phyloP scores from a whole-genome alignment of 2,888 invertebrate genomes.

The Apodemia hepburni region DNA sequence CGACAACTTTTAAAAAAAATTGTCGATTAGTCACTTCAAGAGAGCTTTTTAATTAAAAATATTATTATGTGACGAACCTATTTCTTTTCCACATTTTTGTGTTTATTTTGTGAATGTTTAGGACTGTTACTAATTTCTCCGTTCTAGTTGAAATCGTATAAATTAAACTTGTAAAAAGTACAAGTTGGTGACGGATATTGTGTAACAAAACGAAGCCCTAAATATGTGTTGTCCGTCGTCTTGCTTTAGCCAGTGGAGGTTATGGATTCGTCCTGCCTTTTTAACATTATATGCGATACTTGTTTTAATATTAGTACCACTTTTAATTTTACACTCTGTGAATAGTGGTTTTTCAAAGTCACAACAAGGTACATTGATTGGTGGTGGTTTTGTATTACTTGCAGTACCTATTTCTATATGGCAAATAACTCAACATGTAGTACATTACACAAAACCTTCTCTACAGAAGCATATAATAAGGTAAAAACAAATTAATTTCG shows the following conservation, averaged over 20 bases:
- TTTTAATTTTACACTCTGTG: constrained; percentile 89
- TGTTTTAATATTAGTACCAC: constrained; percentile 91
- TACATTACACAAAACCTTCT: constrained; percentile 94
- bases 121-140: neutral
- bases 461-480: constrained; percentile 97
- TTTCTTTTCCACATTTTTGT: neutral
- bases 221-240: constrained; percentile 56
- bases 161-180: neutral
- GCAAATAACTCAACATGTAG: constrained; percentile 96
- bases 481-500: constrained; percentile 51
- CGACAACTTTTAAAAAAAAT: no score
- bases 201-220: constrained; percentile 43
- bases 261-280: constrained; percentile 94
- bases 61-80: neutral
- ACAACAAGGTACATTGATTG: constrained; percentile 91
- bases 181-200: constrained; percentile 1
- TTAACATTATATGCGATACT: constrained; percentile 89
- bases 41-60: neutral
- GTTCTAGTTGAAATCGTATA: neutral
- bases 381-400: constrained; percentile 94
- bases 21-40: neutral
- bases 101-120: neutral
- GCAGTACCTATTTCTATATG: constrained; percentile 96
- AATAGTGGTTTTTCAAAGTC: constrained; percentile 88
- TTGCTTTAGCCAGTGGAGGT: constrained; percentile 84